Evolutionary conservation across 2,113 vertebrate species (phyloP).

Genomic region (Mormyrus iriodes): DNA sequence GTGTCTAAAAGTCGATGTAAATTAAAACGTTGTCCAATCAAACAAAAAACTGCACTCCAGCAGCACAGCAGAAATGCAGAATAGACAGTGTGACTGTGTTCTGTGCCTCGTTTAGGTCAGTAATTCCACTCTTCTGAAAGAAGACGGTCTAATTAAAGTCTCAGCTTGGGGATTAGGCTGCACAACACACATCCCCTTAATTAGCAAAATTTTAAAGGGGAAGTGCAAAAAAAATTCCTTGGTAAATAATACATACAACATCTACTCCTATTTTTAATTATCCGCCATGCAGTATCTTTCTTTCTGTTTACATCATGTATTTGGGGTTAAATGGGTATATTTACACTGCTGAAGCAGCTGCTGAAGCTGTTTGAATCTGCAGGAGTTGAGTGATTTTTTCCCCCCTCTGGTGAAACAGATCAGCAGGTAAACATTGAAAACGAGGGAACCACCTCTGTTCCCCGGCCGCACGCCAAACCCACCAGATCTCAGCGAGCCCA

Average conservation of each 20-base stretch:
- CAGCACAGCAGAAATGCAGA: neutral
- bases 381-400: neutral
- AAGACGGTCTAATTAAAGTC: constrained; percentile 18
- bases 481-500: neutral
- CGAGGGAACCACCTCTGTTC: neutral
- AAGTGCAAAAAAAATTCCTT: neutral
- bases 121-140: constrained; percentile 13
- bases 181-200: constrained; percentile 16
- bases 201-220: constrained; percentile 10
- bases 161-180: constrained; percentile 13
- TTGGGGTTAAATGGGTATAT: neutral
- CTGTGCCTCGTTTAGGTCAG: constrained; percentile 5
- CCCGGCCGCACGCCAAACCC: neutral
- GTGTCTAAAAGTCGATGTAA: neutral
- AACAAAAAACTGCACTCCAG: neutral
- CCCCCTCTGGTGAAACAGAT: neutral
- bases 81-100: neutral
- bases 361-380: neutral
- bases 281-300: neutral
- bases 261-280: neutral
- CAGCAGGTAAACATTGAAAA: neutral
- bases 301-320: neutral
- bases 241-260: neutral
- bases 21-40: neutral
- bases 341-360: neutral